Conservation (phyloP, 2,888 invertebrate species). For the Corbicula japonica region DNA sequence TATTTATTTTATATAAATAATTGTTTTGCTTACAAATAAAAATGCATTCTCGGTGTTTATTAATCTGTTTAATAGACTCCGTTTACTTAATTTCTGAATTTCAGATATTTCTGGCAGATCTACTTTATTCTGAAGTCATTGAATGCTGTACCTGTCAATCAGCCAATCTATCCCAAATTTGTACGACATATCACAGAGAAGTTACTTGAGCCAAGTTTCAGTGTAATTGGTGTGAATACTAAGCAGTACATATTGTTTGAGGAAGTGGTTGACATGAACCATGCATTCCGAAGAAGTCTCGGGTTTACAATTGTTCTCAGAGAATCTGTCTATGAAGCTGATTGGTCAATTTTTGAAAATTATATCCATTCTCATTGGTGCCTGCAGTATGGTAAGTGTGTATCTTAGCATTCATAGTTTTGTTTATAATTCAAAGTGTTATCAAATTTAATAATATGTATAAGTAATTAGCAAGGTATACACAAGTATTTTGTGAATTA, state of each 20-base stretch:
- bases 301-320: conserved; percentile 50
- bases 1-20: too few species aligned
- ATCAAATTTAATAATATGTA: background rate
- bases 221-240: conserved; percentile 33
- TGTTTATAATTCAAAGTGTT: background rate
- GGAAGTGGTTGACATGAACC: conserved; percentile 26
- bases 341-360: conserved; percentile 44
- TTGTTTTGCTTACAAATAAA: too few species aligned
- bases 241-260: conserved; percentile 53
- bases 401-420: too few species aligned
- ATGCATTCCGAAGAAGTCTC: conserved; percentile 32
- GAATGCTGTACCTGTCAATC: background rate
- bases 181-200: conserved; percentile 58
- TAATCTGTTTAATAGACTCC: background rate
- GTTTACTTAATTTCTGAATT: conserved; percentile 14
- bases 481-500: too few species aligned
- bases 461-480: too few species aligned
- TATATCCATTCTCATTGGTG: conserved; percentile 46
- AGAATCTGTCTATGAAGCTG: conserved; percentile 37
- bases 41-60: background rate
- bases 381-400: conserved; percentile 25
- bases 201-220: conserved; percentile 45
- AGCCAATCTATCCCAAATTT: conserved; percentile 52
- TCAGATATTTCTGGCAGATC: conserved; percentile 55
- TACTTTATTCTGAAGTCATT: conserved; percentile 36